Evolutionary conservation across 1,140 invertebrate species (phyloP).

Genomic region (Pteromalus puparum): DNA sequence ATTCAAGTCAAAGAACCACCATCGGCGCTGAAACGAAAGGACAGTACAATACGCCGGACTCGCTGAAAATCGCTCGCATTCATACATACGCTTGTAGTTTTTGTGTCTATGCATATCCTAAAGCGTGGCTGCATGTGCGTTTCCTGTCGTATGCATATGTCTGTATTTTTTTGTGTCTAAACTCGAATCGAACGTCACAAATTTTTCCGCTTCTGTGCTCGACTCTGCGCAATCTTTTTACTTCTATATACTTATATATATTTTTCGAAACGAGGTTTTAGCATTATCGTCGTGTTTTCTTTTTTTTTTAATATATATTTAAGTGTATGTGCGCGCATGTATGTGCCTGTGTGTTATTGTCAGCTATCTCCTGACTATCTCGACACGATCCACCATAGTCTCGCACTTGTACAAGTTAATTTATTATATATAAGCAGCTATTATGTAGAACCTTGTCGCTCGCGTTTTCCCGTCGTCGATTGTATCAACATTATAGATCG

Average conservation of each 20-base stretch:
- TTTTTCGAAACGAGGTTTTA: neutral
- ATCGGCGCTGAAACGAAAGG: neutral
- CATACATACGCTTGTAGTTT: slow-evolving; percentile 19
- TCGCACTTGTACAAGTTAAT: slow-evolving; percentile 52
- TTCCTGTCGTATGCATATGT: neutral
- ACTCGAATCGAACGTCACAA: neutral
- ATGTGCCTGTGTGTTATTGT: slow-evolving; percentile 65
- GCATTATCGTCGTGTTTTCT: neutral
- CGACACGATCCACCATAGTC: slow-evolving; percentile 38
- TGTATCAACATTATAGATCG: neutral
- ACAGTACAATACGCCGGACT: neutral
- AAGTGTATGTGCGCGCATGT: slow-evolving; percentile 20
- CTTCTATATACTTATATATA: neutral
- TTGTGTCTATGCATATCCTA: slow-evolving; percentile 6
- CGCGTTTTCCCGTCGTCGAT: neutral
- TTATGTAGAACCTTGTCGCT: slow-evolving; percentile 36
- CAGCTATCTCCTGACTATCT: slow-evolving; percentile 65
- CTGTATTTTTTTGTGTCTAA: neutral
- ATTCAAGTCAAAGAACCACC: neutral
- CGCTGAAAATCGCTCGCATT: neutral
- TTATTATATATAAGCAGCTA: slow-evolving; percentile 11
- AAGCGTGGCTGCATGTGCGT: slow-evolving; percentile 21
- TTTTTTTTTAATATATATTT: slow-evolving; percentile 20
- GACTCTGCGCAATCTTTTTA: neutral
- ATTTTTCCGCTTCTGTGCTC: neutral